Percentiles rank a stretch among this genome's conserved stretches.
phyloP scores from a whole-genome alignment of 1,140 invertebrate species.

The Conus ventricosus region DNA sequence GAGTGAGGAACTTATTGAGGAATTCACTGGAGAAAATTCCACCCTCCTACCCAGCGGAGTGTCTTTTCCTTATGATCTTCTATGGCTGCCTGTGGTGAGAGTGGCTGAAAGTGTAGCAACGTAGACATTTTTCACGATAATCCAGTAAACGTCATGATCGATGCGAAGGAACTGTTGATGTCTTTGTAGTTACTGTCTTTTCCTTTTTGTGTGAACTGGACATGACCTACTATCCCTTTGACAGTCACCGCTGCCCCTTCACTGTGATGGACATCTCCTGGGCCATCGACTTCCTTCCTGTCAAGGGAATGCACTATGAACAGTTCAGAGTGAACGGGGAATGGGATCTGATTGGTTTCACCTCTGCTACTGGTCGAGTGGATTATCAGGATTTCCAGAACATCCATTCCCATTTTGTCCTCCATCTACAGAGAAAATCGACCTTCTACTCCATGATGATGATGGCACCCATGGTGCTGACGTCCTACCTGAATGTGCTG shows the following conservation, averaged over 20 bases:
- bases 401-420: constrained; percentile 63
- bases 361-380: not conserved
- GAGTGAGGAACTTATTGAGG: not conserved
- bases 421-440: constrained; percentile 91
- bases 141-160: not conserved
- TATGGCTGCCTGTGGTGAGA: not conserved
- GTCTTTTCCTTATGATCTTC: not conserved
- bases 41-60: not conserved
- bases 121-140: not conserved
- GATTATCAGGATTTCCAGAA: not conserved
- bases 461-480: constrained; percentile 78
- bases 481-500: constrained; percentile 76
- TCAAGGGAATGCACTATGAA: no score
- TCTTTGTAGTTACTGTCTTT: not conserved
- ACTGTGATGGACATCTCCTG: not conserved
- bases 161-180: not conserved
- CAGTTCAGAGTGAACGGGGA: not conserved
- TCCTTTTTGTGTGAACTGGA: not conserved
- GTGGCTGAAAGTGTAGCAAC: not conserved
- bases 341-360: not conserved
- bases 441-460: constrained; percentile 84
- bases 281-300: not conserved
- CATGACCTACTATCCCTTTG: constrained; percentile 13
- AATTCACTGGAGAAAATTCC: not conserved
- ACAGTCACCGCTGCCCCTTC: not conserved